Conservation (phyloP, 1,140 invertebrate species). For the Gerris buenoi region DNA sequence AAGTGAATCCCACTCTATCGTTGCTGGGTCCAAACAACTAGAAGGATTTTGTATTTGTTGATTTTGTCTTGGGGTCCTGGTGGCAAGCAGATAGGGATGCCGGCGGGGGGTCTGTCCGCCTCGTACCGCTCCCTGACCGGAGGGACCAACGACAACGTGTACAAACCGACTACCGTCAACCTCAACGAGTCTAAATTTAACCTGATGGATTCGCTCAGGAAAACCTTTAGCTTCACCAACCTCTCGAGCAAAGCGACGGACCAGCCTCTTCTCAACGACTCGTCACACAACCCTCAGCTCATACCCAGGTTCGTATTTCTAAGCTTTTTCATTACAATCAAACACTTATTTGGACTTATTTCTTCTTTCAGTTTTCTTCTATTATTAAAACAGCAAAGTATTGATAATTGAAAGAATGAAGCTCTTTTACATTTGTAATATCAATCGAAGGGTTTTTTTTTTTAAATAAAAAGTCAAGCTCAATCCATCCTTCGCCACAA, state of each 20-base stretch:
- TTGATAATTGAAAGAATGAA: no score
- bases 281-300: neutral
- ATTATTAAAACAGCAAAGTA: no score
- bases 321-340: no score
- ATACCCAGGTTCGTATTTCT: neutral
- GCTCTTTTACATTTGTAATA: no score
- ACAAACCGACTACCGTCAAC: constrained; percentile 49
- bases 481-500: no score
- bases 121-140: constrained; percentile 43
- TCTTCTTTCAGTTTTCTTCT: no score
- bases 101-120: constrained; percentile 40
- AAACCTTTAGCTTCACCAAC: constrained; percentile 40
- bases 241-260: neutral
- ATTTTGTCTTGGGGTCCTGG: neutral
- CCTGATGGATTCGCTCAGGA: constrained; percentile 43
- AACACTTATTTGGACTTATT: no score
- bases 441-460: no score
- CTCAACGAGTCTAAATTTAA: constrained; percentile 38
- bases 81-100: constrained; percentile 28
- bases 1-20: no score
- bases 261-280: neutral
- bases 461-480: no score
- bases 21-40: no score
- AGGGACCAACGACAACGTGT: neutral
- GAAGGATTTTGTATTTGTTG: no score